These are phyloP conservation scores for Cephus sareptanus DNA, from an alignment of 2,888 invertebrate species.

Conservation along the genomic window DNA sequence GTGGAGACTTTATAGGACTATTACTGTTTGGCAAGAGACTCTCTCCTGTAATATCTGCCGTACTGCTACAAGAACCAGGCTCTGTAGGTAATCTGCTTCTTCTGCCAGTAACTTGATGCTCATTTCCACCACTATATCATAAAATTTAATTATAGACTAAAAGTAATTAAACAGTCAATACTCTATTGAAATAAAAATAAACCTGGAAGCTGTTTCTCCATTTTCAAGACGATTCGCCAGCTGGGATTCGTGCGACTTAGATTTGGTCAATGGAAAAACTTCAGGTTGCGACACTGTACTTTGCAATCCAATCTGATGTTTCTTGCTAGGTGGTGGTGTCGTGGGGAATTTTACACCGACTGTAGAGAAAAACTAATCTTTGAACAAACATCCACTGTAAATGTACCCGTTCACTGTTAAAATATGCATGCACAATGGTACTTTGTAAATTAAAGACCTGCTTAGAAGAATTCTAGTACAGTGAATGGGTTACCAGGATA, in stretches of 20 bases:
- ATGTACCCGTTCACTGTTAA: conserved; percentile 54
- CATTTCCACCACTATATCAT: conserved; percentile 48
- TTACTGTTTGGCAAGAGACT: conserved; percentile 51
- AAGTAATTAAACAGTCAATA: conserved; percentile 7
- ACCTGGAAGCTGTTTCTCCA: conserved; percentile 64
- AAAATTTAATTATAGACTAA: conserved; percentile 8
- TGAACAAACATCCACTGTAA: background rate
- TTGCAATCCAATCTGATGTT: conserved; percentile 73
- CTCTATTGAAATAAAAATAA: conserved; percentile 21
- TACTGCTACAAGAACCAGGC: conserved; percentile 69
- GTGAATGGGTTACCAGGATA: background rate
- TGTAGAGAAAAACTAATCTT: conserved; percentile 25
- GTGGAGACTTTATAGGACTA: conserved; percentile 74
- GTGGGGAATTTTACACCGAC: conserved; percentile 77
- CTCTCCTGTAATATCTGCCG: conserved; percentile 55
- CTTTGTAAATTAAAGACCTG: background rate
- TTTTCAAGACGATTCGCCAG: conserved; percentile 75
- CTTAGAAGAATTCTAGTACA: background rate
- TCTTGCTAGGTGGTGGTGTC: conserved; percentile 85
- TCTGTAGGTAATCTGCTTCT: conserved; percentile 72
- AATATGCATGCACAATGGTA: conserved; percentile 20
- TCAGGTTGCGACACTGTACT: conserved; percentile 56
- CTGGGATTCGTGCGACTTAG: conserved; percentile 93
- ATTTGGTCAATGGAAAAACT: conserved; percentile 80
- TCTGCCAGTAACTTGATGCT: conserved; percentile 57